Percentiles rank a stretch among this genome's conserved stretches.
These are phyloP conservation scores for Amphiprion ocellaris DNA, from an alignment of 2,113 vertebrate species.

Conservation along the genomic window DNA sequence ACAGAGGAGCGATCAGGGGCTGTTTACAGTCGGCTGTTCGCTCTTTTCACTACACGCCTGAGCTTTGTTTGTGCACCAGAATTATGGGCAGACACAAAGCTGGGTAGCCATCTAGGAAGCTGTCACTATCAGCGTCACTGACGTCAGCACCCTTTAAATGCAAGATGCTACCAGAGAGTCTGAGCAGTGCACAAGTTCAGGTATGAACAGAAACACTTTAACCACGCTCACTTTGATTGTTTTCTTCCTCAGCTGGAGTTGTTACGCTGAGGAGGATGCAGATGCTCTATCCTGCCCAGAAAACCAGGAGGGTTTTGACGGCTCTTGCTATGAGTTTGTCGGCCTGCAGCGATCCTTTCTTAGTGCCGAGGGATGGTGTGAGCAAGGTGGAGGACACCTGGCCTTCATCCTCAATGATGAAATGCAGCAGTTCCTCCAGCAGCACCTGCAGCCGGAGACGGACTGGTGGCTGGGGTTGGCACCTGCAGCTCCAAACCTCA, in stretches of 20 bases:
- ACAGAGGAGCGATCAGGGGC: slow-evolving; percentile 49
- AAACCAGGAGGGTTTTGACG: slow-evolving; percentile 87
- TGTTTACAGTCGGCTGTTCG: slow-evolving; percentile 72
- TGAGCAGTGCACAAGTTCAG: slow-evolving; percentile 48
- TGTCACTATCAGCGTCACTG: slow-evolving; percentile 36
- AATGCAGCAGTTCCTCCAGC: slow-evolving; percentile 91
- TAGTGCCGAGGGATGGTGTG: slow-evolving; percentile 92
- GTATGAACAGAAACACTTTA: slow-evolving; percentile 63
- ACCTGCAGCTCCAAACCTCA: slow-evolving; percentile 83
- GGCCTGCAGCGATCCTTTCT: slow-evolving; percentile 81
- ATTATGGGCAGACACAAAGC: slow-evolving; percentile 74
- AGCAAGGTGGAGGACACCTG: slow-evolving; percentile 91
- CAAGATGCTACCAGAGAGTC: slow-evolving; percentile 24
- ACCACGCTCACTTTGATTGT: slow-evolving; percentile 59
- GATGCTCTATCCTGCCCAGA: slow-evolving; percentile 82
- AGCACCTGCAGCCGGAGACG: slow-evolving; percentile 84
- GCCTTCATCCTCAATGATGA: slow-evolving; percentile 90
- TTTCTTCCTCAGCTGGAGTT: slow-evolving; percentile 54
- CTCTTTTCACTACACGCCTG: slow-evolving; percentile 59
- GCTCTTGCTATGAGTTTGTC: slow-evolving; percentile 92
- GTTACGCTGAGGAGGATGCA: slow-evolving; percentile 60
- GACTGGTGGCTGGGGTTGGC: slow-evolving; percentile 95
- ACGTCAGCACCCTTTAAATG: slow-evolving; percentile 69
- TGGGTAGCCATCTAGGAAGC: slow-evolving; percentile 38
- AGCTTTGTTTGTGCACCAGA: slow-evolving; percentile 67